A percentile compares a stretch with the other conserved stretches of the same genome.
Evolutionary conservation across 2,888 invertebrate genomes (phyloP).

Genomic region (Marasmarcha lunaedactyla): DNA sequence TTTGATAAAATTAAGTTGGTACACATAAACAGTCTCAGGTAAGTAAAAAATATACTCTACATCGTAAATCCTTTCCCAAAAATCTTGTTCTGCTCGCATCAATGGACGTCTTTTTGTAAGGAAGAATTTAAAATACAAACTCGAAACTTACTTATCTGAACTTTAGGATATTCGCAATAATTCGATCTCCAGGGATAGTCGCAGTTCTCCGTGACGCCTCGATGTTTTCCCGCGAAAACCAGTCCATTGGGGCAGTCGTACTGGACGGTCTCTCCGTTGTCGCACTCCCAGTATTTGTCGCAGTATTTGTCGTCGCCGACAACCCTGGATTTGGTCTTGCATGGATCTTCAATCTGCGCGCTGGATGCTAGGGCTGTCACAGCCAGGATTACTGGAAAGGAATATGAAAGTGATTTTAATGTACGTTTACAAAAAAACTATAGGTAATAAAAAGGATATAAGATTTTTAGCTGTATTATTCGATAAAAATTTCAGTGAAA

Average conservation of each 20-base stretch:
- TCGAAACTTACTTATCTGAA: slow-evolving; percentile 77
- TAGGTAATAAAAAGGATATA: too few relatives aligned
- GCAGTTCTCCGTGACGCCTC: slow-evolving; percentile 90
- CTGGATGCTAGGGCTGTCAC: slow-evolving; percentile 30
- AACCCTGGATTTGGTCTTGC: slow-evolving; percentile 82
- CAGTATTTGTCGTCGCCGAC: slow-evolving; percentile 86
- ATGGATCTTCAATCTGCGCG: slow-evolving; percentile 78
- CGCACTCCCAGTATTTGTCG: slow-evolving; percentile 86
- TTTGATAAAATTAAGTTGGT: too few relatives aligned
- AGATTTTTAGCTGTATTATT: too few relatives aligned
- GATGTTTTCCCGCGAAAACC: slow-evolving; percentile 89
- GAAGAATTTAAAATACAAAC: too few relatives aligned
- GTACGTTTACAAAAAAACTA: too few relatives aligned
- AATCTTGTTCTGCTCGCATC: neutral
- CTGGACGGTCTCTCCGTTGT: slow-evolving; percentile 82
- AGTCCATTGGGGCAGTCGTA: slow-evolving; percentile 93
- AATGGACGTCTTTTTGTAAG: too few relatives aligned
- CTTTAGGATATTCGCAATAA: slow-evolving; percentile 79
- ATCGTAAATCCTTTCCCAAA: too few relatives aligned
- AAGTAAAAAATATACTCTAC: too few relatives aligned
- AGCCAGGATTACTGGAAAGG: slow-evolving; percentile 36
- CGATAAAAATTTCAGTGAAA: too few relatives aligned
- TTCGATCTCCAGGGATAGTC: slow-evolving; percentile 92
- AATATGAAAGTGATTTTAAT: slow-evolving; percentile 6
- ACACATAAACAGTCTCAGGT: too few relatives aligned